phyloP scores from a whole-genome alignment of 2,797 vertebrate species.

The Molossus molossus region DNA sequence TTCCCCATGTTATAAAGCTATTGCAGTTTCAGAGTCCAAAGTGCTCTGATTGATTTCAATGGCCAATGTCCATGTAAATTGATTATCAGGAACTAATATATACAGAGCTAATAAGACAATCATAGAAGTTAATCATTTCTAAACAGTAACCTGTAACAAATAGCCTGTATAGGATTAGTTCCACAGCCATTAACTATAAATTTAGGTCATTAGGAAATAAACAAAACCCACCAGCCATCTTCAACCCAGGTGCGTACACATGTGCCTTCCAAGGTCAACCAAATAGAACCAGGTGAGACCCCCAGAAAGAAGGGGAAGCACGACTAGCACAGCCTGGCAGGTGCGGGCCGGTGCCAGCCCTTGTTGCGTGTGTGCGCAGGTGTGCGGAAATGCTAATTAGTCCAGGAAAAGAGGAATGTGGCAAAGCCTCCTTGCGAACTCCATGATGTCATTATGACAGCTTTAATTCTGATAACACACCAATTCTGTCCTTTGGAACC shows the following conservation, averaged over 20 bases:
- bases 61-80: background rate
- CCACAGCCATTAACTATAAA: background rate
- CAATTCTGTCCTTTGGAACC: background rate
- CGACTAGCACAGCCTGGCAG: background rate
- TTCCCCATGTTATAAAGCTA: background rate
- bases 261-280: background rate
- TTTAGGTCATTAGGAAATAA: background rate
- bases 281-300: rapidly evolving
- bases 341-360: rapidly evolving
- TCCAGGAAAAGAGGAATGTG: rapidly evolving
- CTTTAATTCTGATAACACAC: background rate
- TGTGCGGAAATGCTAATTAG: too few species aligned
- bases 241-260: rapidly evolving
- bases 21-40: background rate
- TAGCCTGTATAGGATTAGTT: too few species aligned
- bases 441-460: rapidly evolving
- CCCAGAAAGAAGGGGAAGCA: background rate
- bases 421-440: rapidly evolving
- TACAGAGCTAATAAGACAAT: background rate
- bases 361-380: rapidly evolving
- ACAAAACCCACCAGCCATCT: background rate
- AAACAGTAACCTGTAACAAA: background rate
- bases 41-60: rapidly evolving
- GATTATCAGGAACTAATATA: background rate
- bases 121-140: background rate